Conservation (phyloP, 2,797 vertebrate genomes). For the Thaleichthys pacificus region DNA sequence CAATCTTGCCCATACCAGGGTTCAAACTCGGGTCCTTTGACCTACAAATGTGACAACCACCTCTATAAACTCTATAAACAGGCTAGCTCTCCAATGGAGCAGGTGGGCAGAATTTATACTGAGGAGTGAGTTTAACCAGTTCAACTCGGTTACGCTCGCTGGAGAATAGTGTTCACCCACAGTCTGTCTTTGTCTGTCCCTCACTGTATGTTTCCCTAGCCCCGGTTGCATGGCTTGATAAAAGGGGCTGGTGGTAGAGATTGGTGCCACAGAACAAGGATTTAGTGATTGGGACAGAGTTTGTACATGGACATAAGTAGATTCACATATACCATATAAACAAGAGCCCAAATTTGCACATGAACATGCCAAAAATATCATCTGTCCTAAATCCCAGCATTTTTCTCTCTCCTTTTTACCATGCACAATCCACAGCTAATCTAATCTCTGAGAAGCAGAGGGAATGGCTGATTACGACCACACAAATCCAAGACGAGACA, state of each 20-base stretch:
- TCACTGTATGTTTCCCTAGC: constrained; percentile 1
- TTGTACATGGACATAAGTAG: not conserved
- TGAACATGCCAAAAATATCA: not conserved
- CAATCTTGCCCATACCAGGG: too few species aligned
- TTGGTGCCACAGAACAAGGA: not conserved
- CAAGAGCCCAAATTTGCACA: not conserved
- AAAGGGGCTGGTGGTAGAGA: not conserved
- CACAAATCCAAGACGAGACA: constrained; percentile 10
- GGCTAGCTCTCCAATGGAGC: too few species aligned
- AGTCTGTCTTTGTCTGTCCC: not conserved
- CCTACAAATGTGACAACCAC: too few species aligned
- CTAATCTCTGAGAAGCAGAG: constrained; percentile 35
- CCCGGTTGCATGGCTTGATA: not conserved
- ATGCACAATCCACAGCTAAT: constrained; percentile 33
- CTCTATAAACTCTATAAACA: too few species aligned
- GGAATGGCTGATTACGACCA: constrained; percentile 25
- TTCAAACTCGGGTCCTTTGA: too few species aligned
- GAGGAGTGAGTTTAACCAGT: too few species aligned
- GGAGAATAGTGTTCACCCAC: not conserved
- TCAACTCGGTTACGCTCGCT: too few species aligned
- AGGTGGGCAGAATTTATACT: not conserved
- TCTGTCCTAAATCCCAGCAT: not conserved
- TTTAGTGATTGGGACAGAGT: not conserved
- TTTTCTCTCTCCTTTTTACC: not conserved
- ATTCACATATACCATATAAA: not conserved